Base-by-base conservation (phyloP, 2,797 vertebrate species). In the Artibeus jamaicensis region DNA sequence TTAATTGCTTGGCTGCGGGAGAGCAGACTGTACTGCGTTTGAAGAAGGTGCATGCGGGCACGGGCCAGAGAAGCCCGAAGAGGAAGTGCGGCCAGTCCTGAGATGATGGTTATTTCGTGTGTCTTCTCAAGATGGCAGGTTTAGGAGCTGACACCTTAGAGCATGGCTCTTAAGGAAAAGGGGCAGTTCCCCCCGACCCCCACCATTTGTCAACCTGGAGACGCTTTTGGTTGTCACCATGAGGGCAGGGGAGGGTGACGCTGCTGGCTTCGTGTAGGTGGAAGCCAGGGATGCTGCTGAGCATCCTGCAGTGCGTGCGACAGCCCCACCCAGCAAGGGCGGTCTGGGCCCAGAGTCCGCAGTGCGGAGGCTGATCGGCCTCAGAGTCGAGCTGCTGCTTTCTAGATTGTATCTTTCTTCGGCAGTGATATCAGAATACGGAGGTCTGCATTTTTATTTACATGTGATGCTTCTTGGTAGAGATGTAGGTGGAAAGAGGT, bases 171-270 rank as follows among this genome's bases (percentile, higher is more conserved):
- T 44, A 32, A 44, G 19, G 65, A 42, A 26, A 42, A 26, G 48
- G 15, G 19, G 14, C 42, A 24, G 0, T 4, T 48, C 8, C 32
- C 0, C 5, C 4, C 14, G 2, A 0, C 14, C 32, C 26, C 42
- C 4, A 68, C 26, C 67, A 88, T 32, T 21, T 57, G 74, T 15
- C 19, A 77, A 4, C 73, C 32, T 71, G 50, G n/a, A 91, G 57
- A 77, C 12, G 37, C 2, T 76, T 91, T 70, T 57, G 67, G 57
- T 92, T 83, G n/a, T 83, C 44, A 76, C 48, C n/a, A 7, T 73
- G 16, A 12, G 50, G 18, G 21, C 21, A 3, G 16, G 44, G 26
- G 15, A n/a, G 24, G 18, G 15, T 29, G 48, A 2, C 71, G 22
- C 55, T 46, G 1, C 14, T 59, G 62, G 53, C 42, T 16, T 34